Base-by-base conservation (phyloP, 2,888 invertebrate species). In the Aelia acuminata region DNA sequence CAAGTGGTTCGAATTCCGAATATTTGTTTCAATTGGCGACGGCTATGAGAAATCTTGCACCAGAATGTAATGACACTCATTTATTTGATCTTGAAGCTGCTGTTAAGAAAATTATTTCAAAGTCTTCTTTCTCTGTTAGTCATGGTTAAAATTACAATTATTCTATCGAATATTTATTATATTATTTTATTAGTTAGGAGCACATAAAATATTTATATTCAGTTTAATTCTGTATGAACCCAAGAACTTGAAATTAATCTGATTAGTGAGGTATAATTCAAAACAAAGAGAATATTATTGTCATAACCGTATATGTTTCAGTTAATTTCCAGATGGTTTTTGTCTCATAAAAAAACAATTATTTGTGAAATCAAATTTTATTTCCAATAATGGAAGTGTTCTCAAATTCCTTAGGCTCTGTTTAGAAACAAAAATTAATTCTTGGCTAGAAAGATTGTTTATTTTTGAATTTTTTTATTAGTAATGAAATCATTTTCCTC, bases 1-100 rank as follows among this genome's bases (percentile, higher is more conserved):
- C 97, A 0, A 98, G 98, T 92, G 99, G 99, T 0, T 92, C 95
- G 0, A 99, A 99, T 92, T 95, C 95, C 70, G 99, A 99, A 91
- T 99, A 99, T 93, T 94, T 99, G 0, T 96, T 96, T 91, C 96
- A 96, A 91, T 93, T 98, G 90, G 97, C 96, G 0, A 93, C 95
- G 84, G 94, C 96, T 0, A 96, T 98, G 96, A 93, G 96, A 89
- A 92, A 93, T 75, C 93, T 98, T 48, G 96, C 95, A 49, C 96
- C 97, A 0, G 94, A 0, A 35, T 88, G 84, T 26, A 90, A 94
- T 3, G 98, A 98, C 91, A 93, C 95, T 0, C 98, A 98, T 93
- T 93, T 98, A 4, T 96, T 94, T 91, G 93, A 94, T 35, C 92
- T 98, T 53, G 97, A 97, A 92, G 92, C 92, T 43, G 94, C 94